phyloP scores from a whole-genome alignment of 2,113 vertebrate species.

The Osmerus eperlanus region DNA sequence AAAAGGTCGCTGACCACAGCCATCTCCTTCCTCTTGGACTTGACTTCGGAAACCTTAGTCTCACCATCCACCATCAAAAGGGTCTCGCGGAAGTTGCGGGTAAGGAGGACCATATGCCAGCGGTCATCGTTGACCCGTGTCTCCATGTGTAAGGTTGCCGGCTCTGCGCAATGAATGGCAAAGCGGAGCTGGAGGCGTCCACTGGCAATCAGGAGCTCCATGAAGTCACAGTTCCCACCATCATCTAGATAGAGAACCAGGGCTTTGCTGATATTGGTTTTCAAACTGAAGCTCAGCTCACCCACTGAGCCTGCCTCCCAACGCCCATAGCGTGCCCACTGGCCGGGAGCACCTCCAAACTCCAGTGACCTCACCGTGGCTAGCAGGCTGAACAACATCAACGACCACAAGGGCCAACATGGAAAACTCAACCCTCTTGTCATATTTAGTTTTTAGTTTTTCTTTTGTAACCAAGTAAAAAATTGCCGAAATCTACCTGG shows the following conservation, averaged over 20 bases:
- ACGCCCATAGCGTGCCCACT: slow-evolving; percentile 89
- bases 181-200: slow-evolving; percentile 86
- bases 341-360: slow-evolving; percentile 85
- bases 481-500: no score
- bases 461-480: no score
- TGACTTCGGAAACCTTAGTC: slow-evolving; percentile 81
- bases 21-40: slow-evolving; percentile 89
- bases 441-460: slow-evolving; percentile 47
- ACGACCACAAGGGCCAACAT: slow-evolving; percentile 61
- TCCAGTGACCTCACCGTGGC: slow-evolving; percentile 70
- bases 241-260: slow-evolving; percentile 91
- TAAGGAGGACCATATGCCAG: slow-evolving; percentile 91
- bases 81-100: slow-evolving; percentile 84
- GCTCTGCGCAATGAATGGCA: slow-evolving; percentile 88
- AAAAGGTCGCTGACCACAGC: slow-evolving; percentile 89
- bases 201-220: slow-evolving; percentile 83
- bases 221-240: slow-evolving; percentile 91
- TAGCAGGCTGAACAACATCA: slow-evolving; percentile 56
- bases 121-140: slow-evolving; percentile 81
- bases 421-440: slow-evolving; percentile 53
- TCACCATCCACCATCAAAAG: slow-evolving; percentile 86
- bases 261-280: slow-evolving; percentile 85
- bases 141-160: slow-evolving; percentile 79
- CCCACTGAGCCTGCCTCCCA: slow-evolving; percentile 85
- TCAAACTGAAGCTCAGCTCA: slow-evolving; percentile 88